Evolutionary conservation across 1,140 invertebrate species (phyloP).

Genomic region (Dreissena rostriformis): DNA sequence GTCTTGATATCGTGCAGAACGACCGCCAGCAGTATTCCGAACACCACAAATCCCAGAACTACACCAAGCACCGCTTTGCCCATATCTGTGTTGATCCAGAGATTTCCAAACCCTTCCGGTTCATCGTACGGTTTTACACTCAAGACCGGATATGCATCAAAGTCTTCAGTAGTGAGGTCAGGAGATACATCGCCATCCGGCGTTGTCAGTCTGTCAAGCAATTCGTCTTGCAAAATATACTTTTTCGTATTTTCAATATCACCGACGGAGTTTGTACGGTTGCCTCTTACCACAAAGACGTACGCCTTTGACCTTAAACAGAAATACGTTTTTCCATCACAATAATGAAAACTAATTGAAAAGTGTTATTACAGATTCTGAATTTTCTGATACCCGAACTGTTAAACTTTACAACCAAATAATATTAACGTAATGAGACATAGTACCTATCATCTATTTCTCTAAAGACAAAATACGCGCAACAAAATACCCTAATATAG

Average conservation of each 20-base stretch:
- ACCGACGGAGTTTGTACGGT: conserved; percentile 1
- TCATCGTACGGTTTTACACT: conserved; percentile 10
- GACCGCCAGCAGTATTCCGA: not conserved
- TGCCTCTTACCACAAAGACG: conserved; percentile 36
- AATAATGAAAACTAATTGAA: not conserved
- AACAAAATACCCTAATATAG: too few species aligned
- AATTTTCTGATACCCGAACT: too few species aligned
- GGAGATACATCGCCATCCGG: conserved; percentile 30
- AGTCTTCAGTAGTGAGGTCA: conserved; percentile 36
- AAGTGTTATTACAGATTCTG: not conserved
- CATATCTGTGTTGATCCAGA: not conserved
- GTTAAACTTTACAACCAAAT: too few species aligned
- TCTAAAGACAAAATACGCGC: too few species aligned
- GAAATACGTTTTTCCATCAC: too few species aligned
- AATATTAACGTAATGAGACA: too few species aligned
- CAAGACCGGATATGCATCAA: conserved; percentile 37
- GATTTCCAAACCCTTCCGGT: not conserved
- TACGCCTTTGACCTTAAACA: conserved; percentile 47
- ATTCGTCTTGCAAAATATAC: conserved; percentile 21
- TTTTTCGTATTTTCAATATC: conserved; percentile 26
- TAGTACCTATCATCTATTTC: too few species aligned
- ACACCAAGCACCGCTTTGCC: conserved; percentile 24
- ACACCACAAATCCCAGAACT: not conserved
- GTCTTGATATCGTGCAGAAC: conserved; percentile 1
- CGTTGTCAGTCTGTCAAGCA: not conserved